phyloP scores from a whole-genome alignment of 2,797 vertebrate genomes.

The Enteromius paludinosus region DNA sequence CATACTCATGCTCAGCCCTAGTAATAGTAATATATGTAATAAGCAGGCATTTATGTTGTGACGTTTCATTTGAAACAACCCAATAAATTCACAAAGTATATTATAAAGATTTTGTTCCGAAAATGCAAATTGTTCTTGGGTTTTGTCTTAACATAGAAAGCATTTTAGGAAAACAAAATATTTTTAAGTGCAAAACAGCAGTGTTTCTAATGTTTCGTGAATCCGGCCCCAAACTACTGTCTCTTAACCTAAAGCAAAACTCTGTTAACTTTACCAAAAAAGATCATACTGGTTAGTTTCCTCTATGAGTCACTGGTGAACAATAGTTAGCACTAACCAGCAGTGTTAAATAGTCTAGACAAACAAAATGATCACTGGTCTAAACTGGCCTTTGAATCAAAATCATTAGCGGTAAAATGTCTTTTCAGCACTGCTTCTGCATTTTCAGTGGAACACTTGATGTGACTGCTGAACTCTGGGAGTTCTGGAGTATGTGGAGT shows the following conservation, averaged over 20 bases:
- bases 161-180: neutral
- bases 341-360: neutral
- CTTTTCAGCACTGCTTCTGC: constrained; percentile 2
- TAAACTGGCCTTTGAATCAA: neutral
- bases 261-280: neutral
- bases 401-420: constrained; percentile 15
- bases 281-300: neutral
- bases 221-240: too few species aligned
- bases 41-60: neutral
- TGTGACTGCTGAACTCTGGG: constrained; percentile 37
- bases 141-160: neutral
- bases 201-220: neutral
- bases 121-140: neutral
- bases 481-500: constrained; percentile 59
- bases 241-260: neutral
- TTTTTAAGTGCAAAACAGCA: neutral
- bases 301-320: neutral
- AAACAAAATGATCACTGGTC: neutral
- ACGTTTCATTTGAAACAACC: constrained; percentile 2
- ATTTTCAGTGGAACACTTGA: constrained; percentile 30
- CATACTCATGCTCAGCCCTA: neutral
- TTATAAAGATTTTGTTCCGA: neutral
- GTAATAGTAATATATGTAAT: neutral
- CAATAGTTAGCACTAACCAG: neutral
- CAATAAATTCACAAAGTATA: neutral